These are phyloP conservation scores for Anoplopoma fimbria DNA, from an alignment of 2,113 vertebrate species.

Conservation along the genomic window DNA sequence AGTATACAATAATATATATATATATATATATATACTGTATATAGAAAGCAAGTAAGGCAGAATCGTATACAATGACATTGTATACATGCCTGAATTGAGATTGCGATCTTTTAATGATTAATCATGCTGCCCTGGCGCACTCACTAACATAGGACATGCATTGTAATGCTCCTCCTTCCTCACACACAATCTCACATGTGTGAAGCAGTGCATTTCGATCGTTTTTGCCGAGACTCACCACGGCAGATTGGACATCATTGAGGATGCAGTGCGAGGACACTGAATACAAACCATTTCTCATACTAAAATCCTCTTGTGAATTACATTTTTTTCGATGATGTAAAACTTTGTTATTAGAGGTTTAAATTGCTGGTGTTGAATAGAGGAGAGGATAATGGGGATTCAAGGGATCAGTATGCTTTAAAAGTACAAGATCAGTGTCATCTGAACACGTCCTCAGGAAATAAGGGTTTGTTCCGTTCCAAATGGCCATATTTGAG, in stretches of 20 bases:
- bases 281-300: conserved; percentile 29
- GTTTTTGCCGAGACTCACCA: conserved; percentile 1
- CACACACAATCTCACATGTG: background rate
- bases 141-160: background rate
- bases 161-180: background rate
- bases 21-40: too few relatives aligned
- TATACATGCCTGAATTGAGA: background rate
- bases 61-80: background rate
- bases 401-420: conserved; percentile 6
- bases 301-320: background rate
- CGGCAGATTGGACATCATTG: conserved; percentile 1
- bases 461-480: background rate
- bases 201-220: background rate
- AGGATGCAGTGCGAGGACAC: conserved; percentile 9
- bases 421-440: background rate
- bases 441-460: background rate
- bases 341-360: background rate
- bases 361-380: background rate
- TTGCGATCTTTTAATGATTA: background rate
- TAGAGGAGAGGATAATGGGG: too few relatives aligned
- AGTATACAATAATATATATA: background rate
- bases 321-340: conserved; percentile 14
- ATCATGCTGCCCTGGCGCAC: background rate
- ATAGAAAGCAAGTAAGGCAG: background rate
- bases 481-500: too few relatives aligned